Conservation (phyloP, 53 echinoderm and acorn worm genomes). For the Patiria pectinifera region DNA sequence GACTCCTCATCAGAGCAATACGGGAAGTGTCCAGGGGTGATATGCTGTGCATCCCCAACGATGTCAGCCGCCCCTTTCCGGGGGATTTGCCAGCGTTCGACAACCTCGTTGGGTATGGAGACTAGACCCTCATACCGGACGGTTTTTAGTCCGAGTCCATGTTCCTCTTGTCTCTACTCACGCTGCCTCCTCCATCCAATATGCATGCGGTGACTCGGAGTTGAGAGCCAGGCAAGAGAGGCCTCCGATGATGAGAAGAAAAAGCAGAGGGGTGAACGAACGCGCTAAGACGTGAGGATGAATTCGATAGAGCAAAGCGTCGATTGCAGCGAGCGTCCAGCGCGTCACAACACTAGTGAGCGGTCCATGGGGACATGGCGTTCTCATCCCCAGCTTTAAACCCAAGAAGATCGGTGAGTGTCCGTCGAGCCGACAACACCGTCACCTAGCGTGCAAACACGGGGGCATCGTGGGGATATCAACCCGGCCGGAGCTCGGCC, state of each 20-base stretch:
- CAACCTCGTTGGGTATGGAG: slow-evolving; percentile 53
- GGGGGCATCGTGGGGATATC: slow-evolving; percentile 53
- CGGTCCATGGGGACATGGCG: slow-evolving; percentile 46
- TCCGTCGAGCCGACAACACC: slow-evolving; percentile 53
- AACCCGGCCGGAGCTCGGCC: slow-evolving; percentile 22
- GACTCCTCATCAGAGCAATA: slow-evolving; percentile 18
- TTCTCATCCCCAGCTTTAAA: slow-evolving; percentile 51
- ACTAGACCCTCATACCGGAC: neutral
- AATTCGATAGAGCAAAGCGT: slow-evolving; percentile 60
- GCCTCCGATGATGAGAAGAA: neutral
- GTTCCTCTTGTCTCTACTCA: slow-evolving; percentile 16
- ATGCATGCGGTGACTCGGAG: slow-evolving; percentile 45
- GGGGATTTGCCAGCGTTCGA: slow-evolving; percentile 47
- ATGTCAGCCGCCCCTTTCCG: slow-evolving; percentile 44
- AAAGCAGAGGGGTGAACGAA: slow-evolving; percentile 55
- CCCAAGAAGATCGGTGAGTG: slow-evolving; percentile 58
- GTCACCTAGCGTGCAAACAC: slow-evolving; percentile 66
- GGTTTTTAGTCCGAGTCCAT: neutral
- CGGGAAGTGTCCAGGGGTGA: slow-evolving; percentile 45
- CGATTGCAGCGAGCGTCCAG: slow-evolving; percentile 60
- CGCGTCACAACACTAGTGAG: slow-evolving; percentile 61
- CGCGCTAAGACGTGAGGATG: slow-evolving; percentile 62
- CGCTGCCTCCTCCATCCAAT: slow-evolving; percentile 38
- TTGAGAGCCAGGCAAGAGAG: neutral
- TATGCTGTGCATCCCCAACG: slow-evolving; percentile 50